phyloP scores from a whole-genome alignment of 1,140 invertebrate genomes.

The Mactra quadrangularis region DNA sequence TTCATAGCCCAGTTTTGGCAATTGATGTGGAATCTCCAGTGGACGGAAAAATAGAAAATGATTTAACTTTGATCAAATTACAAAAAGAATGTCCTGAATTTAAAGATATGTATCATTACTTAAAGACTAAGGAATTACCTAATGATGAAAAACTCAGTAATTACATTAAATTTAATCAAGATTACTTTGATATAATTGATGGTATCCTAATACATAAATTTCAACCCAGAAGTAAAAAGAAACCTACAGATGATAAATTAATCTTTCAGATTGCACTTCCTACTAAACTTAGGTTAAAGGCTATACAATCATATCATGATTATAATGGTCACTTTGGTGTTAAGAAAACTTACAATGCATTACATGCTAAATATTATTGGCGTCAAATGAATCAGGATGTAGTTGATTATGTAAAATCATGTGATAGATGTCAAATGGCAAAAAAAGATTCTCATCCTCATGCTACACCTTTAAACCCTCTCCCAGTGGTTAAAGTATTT shows the following conservation, averaged over 20 bases:
- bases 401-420: conserved; percentile 35
- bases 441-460: conserved; percentile 20
- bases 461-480: conserved; percentile 17
- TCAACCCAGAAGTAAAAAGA: conserved; percentile 29
- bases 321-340: conserved; percentile 41
- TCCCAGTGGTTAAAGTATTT: conserved; percentile 4
- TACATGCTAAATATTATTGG: conserved; percentile 35
- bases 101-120: conserved; percentile 8
- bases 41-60: no score
- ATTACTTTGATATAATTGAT: background rate
- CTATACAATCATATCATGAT: conserved; percentile 48
- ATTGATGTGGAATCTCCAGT: no score
- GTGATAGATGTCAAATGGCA: conserved; percentile 40
- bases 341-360: conserved; percentile 45
- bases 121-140: conserved; percentile 9
- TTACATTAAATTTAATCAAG: background rate
- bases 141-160: background rate
- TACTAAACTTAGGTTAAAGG: conserved; percentile 2
- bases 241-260: conserved; percentile 15
- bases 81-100: background rate
- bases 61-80: background rate
- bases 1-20: no score
- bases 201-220: conserved; percentile 6
- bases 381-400: conserved; percentile 39
- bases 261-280: conserved; percentile 45